Conservation (phyloP, 2,888 invertebrate genomes). For the Vanessa cardui region DNA sequence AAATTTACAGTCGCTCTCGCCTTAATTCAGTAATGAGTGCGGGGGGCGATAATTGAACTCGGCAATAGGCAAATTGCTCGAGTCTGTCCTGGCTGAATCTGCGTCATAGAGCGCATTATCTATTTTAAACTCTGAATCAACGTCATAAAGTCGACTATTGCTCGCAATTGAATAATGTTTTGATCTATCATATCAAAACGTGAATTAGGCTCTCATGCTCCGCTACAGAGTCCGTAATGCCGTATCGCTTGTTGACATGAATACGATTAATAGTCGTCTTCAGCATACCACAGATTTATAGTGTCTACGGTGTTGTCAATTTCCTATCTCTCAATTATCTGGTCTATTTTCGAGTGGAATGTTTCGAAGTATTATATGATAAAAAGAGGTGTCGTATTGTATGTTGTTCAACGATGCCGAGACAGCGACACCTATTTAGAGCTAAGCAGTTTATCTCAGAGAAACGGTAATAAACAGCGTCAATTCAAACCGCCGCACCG, state of each 20-base stretch:
- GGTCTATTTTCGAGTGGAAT: conserved; percentile 59
- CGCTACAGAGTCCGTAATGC: conserved; percentile 59
- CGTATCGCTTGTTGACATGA: conserved; percentile 51
- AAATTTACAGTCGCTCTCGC: conserved; percentile 73
- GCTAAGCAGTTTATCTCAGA: conserved; percentile 44
- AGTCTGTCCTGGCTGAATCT: conserved; percentile 61
- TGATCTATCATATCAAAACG: conserved; percentile 53
- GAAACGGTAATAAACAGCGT: conserved; percentile 51
- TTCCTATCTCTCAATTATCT: conserved; percentile 64
- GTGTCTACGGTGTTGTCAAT: conserved; percentile 67
- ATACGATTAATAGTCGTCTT: conserved; percentile 62
- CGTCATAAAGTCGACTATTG: conserved; percentile 50
- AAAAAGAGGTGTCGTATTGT: neutral
- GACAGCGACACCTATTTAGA: conserved; percentile 32
- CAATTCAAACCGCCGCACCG: conserved; percentile 57
- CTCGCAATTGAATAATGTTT: conserved; percentile 43
- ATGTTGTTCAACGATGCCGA: conserved; percentile 17
- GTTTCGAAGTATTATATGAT: conserved; percentile 41
- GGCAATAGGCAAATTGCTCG: conserved; percentile 80
- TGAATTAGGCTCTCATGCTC: conserved; percentile 62
- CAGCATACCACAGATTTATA: conserved; percentile 71
- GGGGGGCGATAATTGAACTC: conserved; percentile 81
- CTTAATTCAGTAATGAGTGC: conserved; percentile 81
- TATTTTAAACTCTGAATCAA: conserved; percentile 52
- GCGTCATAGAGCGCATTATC: conserved; percentile 45